Base-by-base conservation (phyloP, 2,888 invertebrate genomes). In the Rotaria socialis region DNA sequence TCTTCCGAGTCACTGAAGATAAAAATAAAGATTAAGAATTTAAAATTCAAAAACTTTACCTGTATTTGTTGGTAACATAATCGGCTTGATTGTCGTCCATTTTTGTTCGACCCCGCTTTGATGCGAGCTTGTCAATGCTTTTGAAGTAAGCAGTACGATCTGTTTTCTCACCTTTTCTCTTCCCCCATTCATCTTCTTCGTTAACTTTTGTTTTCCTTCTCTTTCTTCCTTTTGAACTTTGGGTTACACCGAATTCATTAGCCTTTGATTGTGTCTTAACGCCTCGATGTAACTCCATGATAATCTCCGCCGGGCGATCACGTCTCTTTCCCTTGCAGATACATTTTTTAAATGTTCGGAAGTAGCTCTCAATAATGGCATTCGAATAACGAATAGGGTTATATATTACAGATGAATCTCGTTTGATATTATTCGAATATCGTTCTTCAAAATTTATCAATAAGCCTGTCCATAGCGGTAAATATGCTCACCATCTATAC, bases 401-500 rank as follows among this genome's bases (percentile, higher is more conserved):
- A 7, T 74, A 74, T 1, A 22, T 74, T 41, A 19, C 41, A 4
- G 2, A 5, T 74, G 19, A 41, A 8, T 22, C 24, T 24, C 0
- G 24, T 75, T 75, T 10, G 22, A 24, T 43, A 19, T 75, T 5
- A 43, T 3, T 43, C 1, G 43, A 75, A 43, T 75, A 75, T 10
- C 75, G 22, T 1, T 75, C 75, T 24, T 75, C 1, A 47, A 47
- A 75, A 47, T 75, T 41, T 24, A 7, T 24, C 11, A 75, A 75
- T 11, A 75, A 75, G 3, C 75, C 75, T 43, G 75, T 47, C 75
- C 75, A 75, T 75, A 75, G 43, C 1, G 75, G 75, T 41, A 74
- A 41, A 41, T 74, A 74, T 41, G 74, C 74, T 41, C 74, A 74
- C 41, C 74, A 74, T 74, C 43, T 16, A 74, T 74, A 74, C 41